Base-by-base conservation (phyloP, 2,113 vertebrate genomes). In the Ictidomys tridecemlineatus region DNA sequence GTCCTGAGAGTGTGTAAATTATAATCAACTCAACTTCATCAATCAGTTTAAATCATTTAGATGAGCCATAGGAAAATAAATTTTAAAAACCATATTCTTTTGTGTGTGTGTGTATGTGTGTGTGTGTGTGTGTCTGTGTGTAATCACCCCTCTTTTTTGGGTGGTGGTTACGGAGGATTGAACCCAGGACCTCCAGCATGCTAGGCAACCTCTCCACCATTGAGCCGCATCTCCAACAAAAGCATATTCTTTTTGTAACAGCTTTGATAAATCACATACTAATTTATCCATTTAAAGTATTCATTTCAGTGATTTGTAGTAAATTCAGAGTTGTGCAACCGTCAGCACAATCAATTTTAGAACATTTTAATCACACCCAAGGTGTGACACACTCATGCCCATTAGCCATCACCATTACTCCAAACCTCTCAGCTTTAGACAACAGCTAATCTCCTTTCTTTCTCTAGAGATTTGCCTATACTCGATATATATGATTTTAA, bases 51-150 rank as follows among this genome's bases (percentile, higher is more conserved):
- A 70, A 73, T 74, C 70, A 83, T 61, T 74, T 86, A 45, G 51
- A 82, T 73, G 76, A 93, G 5, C 53, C 82, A 76, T 13, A 67
- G 51, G 51, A 95, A 97, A 93, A 56, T 72, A 85, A 94, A 87
- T 85, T 53, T 16, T 4, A 14, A 53, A 53, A 53, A 53, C 51
- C 51, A 53, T 53, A 53, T 51, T 51, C 45, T 45, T 53, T 13
- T 53, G 51, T 53, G 14, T 53, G 51, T 53, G 16, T 53, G 51
- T 53, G 14, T 53, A 1, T 53, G 51, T 53, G 4, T 17, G 51
- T 53, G 1, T 53, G 4, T 53, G 51, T 53, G 14, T 53, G 0
- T 53, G 51, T 53, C 4, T 53, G 51, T 53, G 51, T 53, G 51
- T 53, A 16, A 17, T 17, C 0, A 53, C 17, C 5, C 51, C 51